A percentile compares a stretch with the other conserved stretches of the same genome.
Conservation (phyloP, 2,888 invertebrate species). For the Plebejus melissa region DNA sequence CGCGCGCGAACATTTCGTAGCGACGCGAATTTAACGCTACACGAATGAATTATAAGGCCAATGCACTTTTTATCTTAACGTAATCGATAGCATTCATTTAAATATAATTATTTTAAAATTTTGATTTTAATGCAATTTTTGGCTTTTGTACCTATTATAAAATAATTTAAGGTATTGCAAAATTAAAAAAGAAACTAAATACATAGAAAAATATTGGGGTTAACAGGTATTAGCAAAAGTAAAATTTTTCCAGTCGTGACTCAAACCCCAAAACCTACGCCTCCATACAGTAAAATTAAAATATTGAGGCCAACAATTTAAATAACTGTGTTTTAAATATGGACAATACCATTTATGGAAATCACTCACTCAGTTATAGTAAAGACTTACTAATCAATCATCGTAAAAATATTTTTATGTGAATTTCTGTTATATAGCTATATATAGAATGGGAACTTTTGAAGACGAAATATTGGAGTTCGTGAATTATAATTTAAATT, state of each 20-base stretch:
- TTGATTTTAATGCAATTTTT: background rate
- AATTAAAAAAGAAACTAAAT: background rate
- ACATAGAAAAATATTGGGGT: background rate
- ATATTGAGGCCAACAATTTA: conserved; percentile 41
- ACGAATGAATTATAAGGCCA: background rate
- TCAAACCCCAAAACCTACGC: conserved; percentile 7
- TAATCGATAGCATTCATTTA: background rate
- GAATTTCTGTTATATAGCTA: background rate
- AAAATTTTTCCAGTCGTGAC: conserved; percentile 1
- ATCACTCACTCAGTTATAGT: conserved; percentile 8
- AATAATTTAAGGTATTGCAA: background rate
- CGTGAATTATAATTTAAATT: background rate
- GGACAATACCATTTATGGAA: conserved; percentile 3
- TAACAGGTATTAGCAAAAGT: background rate
- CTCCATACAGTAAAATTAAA: conserved; percentile 37
- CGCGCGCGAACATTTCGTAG: conserved; percentile 35
- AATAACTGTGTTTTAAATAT: conserved; percentile 8
- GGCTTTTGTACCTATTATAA: background rate
- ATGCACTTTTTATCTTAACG: background rate
- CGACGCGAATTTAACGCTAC: conserved; percentile 17
- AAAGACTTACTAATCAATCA: background rate
- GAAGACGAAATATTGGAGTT: background rate
- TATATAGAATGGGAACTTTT: background rate
- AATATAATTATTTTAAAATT: background rate
- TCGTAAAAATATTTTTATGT: conserved; percentile 10